Conservation (phyloP, 2,888 invertebrate genomes). For the Bellardia pandia region DNA sequence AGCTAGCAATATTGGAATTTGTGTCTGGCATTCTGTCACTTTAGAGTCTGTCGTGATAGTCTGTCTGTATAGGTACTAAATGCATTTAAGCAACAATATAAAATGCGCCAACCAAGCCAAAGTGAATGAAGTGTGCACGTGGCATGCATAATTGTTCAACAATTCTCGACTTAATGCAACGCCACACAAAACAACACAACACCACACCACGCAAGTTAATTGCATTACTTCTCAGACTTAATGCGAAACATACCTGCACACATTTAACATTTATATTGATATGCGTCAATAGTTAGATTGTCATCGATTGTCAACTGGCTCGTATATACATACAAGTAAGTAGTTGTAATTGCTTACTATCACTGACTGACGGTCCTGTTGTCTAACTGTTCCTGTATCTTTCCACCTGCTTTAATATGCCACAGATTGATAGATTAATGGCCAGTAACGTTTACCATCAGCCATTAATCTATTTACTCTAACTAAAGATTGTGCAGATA, state of each 20-base stretch:
- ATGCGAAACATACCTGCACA: not conserved
- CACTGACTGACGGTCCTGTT: slow-evolving; percentile 15
- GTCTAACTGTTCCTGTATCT: slow-evolving; percentile 1
- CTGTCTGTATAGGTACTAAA: slow-evolving; percentile 35
- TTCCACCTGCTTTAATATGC: slow-evolving; percentile 2
- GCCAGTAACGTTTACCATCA: not conserved
- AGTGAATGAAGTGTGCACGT: slow-evolving; percentile 62
- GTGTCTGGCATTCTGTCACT: slow-evolving; percentile 48
- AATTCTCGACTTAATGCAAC: slow-evolving; percentile 29
- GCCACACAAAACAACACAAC: slow-evolving; percentile 20
- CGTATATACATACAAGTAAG: not conserved
- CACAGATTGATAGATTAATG: slow-evolving; percentile 37
- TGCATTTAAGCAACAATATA: slow-evolving; percentile 39
- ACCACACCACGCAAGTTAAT: not conserved
- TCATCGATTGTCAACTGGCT: not conserved
- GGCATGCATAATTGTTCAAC: slow-evolving; percentile 59
- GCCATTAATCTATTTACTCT: not conserved
- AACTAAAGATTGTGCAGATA: not conserved
- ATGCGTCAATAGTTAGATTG: slow-evolving; percentile 41
- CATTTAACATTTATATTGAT: slow-evolving; percentile 18
- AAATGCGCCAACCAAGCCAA: slow-evolving; percentile 56
- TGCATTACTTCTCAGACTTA: not conserved
- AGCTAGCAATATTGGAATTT: slow-evolving; percentile 33
- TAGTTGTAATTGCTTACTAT: slow-evolving; percentile 18
- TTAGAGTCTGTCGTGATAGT: slow-evolving; percentile 21